Base-by-base conservation (phyloP, 2,888 invertebrate species). In the Smittia sp. region DNA sequence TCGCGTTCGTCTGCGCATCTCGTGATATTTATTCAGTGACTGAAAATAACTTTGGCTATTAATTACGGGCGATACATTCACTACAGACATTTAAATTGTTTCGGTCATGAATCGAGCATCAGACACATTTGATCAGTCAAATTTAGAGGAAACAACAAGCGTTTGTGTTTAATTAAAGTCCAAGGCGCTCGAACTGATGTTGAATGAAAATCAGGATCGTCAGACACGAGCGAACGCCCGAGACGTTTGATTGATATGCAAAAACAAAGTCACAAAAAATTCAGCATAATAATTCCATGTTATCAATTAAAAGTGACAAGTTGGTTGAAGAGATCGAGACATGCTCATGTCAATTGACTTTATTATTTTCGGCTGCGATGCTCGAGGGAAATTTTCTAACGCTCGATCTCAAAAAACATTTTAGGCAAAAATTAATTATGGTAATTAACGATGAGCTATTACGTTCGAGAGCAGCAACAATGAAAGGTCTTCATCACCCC, bases 11-110 rank as follows among this genome's bases (percentile, higher is more conserved):
- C n/a, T 39, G 15, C 7, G n/a, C 24, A 22, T 68, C 22, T 46
- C 68, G 68, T 68, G 68, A 68, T 68, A 68, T 52, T 68, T 66
- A 39, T 68, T 68, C 39, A 52, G 39, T 68, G 52, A 52, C 52
- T 25, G 46, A 68, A 68, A 24, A 18, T 52, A 68, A 22, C 39
- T 58, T 68, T 68, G 46, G 15, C 68, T 68, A 68, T 46, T 68
- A 68, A 68, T 68, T 68, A 68, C 39, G 24, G n/a, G 24, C 39
- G 27, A 27, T n/a, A 20, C 22, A n/a, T 58, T 15, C 9, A 58
- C 24, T 4, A 15, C 58, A 13, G 15, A 13, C 13, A 58, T 24
- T 58, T 58, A 58, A 58, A 24, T 58, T 7, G 58, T 24, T 46
- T 13, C n/a, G 46, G 46, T 46, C 46, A 46, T 46, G 46, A 46